A percentile compares a stretch with the other conserved stretches of the same genome.
Evolutionary conservation across 2,888 invertebrate genomes (phyloP).

Genomic region (Drosophila mayaguana): DNA sequence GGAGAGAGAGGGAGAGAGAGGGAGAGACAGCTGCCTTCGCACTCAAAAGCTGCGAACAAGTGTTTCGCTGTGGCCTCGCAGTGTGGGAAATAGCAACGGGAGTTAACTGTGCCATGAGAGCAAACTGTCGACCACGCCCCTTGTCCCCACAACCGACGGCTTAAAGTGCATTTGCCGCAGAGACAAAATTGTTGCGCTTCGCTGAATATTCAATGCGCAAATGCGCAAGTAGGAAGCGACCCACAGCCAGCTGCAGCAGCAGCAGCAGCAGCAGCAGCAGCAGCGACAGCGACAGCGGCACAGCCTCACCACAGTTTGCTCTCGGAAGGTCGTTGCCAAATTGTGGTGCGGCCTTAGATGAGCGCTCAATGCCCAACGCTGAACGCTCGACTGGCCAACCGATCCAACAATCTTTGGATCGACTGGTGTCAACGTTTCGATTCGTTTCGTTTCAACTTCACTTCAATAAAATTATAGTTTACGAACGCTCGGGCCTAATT

Average conservation of each 20-base stretch:
- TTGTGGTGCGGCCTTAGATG: conserved; percentile 43
- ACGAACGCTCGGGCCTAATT: conserved; percentile 54
- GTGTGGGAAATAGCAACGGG: conserved; percentile 66
- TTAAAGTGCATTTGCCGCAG: conserved; percentile 42
- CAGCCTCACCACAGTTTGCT: background rate
- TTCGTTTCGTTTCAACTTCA: conserved; percentile 5
- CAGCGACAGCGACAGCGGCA: background rate
- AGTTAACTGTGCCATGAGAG: conserved; percentile 74
- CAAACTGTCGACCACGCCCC: conserved; percentile 9
- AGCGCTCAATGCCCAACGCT: no score
- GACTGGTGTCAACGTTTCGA: conserved; percentile 44
- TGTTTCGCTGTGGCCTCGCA: conserved; percentile 53
- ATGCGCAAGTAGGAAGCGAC: conserved; percentile 70
- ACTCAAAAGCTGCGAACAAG: conserved; percentile 45
- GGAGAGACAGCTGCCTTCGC: background rate
- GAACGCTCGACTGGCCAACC: conserved; percentile 53
- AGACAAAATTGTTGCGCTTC: conserved; percentile 57
- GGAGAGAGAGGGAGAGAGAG: background rate
- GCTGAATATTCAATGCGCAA: conserved; percentile 75
- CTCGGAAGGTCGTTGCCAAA: conserved; percentile 66
- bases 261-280: background rate
- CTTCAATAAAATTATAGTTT: conserved; percentile 45
- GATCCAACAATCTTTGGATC: conserved; percentile 35
- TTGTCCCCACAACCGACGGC: background rate
- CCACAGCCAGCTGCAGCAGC: conserved; percentile 15